These are phyloP conservation scores for Trinorchestia longiramus DNA, from an alignment of 1,140 invertebrate genomes.

Conservation along the genomic window DNA sequence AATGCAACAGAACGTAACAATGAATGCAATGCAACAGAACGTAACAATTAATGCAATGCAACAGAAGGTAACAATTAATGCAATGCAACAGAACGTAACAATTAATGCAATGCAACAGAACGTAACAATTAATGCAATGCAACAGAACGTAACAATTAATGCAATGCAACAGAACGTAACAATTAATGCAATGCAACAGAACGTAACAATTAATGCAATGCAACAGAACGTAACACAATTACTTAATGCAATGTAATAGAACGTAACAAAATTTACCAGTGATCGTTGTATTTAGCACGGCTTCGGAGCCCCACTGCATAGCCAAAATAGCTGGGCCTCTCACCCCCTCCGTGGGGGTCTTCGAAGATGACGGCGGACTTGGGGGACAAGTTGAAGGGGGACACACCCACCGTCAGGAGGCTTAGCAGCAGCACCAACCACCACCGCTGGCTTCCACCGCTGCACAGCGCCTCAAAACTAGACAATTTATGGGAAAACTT, in stretches of 20 bases:
- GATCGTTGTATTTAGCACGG: not conserved
- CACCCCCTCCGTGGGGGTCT: not conserved
- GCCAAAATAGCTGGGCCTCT: not conserved
- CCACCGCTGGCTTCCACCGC: not conserved
- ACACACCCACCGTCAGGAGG: not conserved
- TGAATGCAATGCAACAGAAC: too few species aligned
- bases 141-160: too few species aligned
- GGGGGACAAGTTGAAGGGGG: not conserved
- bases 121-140: too few species aligned
- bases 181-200: too few species aligned
- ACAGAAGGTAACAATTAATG: too few species aligned
- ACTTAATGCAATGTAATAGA: not conserved
- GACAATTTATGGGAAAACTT: not conserved
- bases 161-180: too few species aligned
- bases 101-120: too few species aligned
- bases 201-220: too few species aligned
- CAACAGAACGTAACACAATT: not conserved
- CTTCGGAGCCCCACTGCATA: constrained; percentile 13
- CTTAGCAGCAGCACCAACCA: not conserved
- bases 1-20: too few species aligned
- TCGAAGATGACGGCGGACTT: not conserved
- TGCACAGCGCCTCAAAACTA: not conserved
- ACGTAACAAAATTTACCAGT: not conserved
- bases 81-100: too few species aligned
- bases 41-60: too few species aligned